These are phyloP conservation scores for Leptothorax acervorum DNA, from an alignment of 2,888 invertebrate species.

Conservation along the genomic window DNA sequence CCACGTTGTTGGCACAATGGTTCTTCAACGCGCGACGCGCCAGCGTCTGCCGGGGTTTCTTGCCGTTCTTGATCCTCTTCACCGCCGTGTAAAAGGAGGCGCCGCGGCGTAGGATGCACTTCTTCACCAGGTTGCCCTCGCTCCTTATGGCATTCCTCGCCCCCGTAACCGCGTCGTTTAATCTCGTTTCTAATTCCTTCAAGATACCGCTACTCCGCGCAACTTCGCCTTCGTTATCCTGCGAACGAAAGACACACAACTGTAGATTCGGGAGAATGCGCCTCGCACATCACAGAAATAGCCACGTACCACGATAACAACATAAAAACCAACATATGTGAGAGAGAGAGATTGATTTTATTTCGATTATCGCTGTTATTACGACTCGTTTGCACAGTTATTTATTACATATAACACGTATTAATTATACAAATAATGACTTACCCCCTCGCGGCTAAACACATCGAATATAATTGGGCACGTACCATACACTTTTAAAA, in stretches of 20 bases:
- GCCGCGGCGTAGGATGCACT: conserved; percentile 77
- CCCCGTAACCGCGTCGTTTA: conserved; percentile 62
- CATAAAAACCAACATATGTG: neutral
- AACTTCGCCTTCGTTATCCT: conserved; percentile 71
- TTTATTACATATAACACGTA: conserved; percentile 7
- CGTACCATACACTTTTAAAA: conserved; percentile 22
- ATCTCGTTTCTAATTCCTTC: conserved; percentile 73
- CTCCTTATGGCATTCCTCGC: conserved; percentile 69
- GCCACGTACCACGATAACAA: neutral
- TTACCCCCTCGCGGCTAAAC: conserved; percentile 25
- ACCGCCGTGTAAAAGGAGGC: conserved; percentile 78
- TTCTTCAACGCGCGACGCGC: conserved; percentile 76
- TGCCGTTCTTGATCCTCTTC: conserved; percentile 79
- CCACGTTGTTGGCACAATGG: conserved; percentile 69
- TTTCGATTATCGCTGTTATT: conserved; percentile 11
- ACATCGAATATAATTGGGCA: conserved; percentile 10
- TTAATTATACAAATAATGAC: conserved; percentile 28
- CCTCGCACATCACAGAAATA: neutral
- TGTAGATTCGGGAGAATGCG: conserved; percentile 55
- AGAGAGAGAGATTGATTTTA: conserved; percentile 60
- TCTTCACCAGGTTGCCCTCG: conserved; percentile 72
- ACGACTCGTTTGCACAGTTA: neutral
- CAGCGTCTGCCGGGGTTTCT: conserved; percentile 74
- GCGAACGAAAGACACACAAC: conserved; percentile 73
- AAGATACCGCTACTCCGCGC: conserved; percentile 70